Evolutionary conservation across 2,113 vertebrate species (phyloP).

Genomic region (Setophaga coronata): DNA sequence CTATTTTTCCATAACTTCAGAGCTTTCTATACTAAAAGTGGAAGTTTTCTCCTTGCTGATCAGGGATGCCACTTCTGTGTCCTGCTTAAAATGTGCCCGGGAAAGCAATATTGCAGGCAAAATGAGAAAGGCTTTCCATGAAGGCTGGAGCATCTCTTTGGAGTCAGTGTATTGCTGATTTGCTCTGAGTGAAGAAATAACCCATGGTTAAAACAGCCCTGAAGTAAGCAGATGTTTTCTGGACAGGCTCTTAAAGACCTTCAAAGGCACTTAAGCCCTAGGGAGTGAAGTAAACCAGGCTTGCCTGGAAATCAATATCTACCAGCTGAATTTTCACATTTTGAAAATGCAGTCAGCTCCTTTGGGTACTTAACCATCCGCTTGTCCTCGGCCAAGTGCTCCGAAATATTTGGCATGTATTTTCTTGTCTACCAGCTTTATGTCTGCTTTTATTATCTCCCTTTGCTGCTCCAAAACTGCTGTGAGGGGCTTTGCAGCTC

Average conservation of each 20-base stretch:
- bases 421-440: neutral
- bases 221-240: neutral
- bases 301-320: neutral
- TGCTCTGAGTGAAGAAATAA: neutral
- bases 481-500: neutral
- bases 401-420: neutral
- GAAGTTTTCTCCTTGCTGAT: neutral
- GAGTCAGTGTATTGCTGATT: neutral
- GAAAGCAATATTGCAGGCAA: neutral
- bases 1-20: neutral
- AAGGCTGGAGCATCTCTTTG: neutral
- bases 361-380: neutral
- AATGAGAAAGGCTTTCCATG: neutral
- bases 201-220: neutral
- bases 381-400: neutral
- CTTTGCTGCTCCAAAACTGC: neutral
- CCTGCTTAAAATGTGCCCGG: neutral
- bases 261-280: neutral
- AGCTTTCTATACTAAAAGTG: neutral
- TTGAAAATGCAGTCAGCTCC: neutral
- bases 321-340: neutral
- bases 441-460: neutral
- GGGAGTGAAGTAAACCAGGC: neutral
- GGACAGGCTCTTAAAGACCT: neutral
- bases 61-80: neutral